phyloP scores from a whole-genome alignment of 2,888 invertebrate species.

The Iselma pallidipennis region DNA sequence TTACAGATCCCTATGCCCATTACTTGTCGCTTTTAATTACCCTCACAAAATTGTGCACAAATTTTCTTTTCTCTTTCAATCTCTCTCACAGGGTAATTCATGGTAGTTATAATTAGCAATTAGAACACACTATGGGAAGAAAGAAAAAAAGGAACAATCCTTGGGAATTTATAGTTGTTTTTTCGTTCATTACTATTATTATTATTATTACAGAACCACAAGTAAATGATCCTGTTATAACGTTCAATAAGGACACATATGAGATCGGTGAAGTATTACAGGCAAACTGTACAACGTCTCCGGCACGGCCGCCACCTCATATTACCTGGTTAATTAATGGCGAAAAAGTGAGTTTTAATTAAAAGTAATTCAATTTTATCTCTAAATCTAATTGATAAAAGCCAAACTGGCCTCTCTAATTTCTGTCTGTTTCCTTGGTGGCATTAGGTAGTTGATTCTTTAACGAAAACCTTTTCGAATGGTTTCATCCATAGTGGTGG shows the following conservation, averaged over 20 bases:
- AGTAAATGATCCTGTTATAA: constrained; percentile 70
- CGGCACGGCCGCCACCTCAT: constrained; percentile 73
- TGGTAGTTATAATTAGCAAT: too few relatives aligned
- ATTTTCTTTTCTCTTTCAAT: background rate
- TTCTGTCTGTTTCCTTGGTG: constrained; percentile 8
- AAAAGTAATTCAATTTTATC: too few relatives aligned
- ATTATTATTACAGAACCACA: constrained; percentile 63
- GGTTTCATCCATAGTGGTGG: constrained; percentile 63
- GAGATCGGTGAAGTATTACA: constrained; percentile 69
- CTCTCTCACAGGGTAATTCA: background rate
- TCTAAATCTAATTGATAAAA: too few relatives aligned
- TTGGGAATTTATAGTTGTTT: background rate
- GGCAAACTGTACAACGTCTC: constrained; percentile 75
- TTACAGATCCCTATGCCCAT: background rate
- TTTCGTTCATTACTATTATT: constrained; percentile 15
- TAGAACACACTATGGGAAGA: too few relatives aligned
- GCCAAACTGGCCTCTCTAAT: background rate
- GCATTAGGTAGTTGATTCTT: constrained; percentile 54
- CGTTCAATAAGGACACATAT: constrained; percentile 69
- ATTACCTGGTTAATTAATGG: constrained; percentile 80
- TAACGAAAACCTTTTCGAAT: constrained; percentile 55
- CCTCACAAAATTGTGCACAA: too few relatives aligned
- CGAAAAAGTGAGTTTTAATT: constrained; percentile 66
- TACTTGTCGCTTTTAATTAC: background rate
- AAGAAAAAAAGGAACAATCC: too few relatives aligned